Evolutionary conservation across 2,888 invertebrate genomes (phyloP), one percentile per base, ranked within the genome.

Genomic region (Rhamphomyia laevipes): DNA sequence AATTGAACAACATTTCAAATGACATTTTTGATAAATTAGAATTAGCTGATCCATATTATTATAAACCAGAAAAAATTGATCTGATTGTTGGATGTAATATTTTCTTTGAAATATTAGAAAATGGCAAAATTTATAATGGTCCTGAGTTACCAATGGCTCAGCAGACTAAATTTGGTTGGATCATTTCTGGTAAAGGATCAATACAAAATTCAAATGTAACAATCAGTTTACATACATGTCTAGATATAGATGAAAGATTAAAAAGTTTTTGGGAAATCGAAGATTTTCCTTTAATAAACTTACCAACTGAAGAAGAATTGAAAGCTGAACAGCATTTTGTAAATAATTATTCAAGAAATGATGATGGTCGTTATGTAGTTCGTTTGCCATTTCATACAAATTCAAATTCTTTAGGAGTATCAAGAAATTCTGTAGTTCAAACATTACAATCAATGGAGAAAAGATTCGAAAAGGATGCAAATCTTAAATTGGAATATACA

Each of bases 151-250:
- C 44, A 2, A 27, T 49, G 2, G 47, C 46, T 3, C 49, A 47
- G 10, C 46, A 52, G 16, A 50, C 49, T 2, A 47, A 46, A n/a
- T 45, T 51, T 21, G 49, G 47, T n/a, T 49, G 45, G 49, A 47
- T 51, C 12, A 31, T 50, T 16, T 47, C 38, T 11, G 45, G 38
- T 27, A 49, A 40, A 23, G 42, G 42, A 3, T 2, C 23, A 6
- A 42, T 42, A 4, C 2, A 42, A 13, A 13, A 23, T 2, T n/a
- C 11, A 23, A 23, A 23, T 18, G 42, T 2, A 16, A 12, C 17
- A 42, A 13, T 23, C 3, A 42, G 23, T 42, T 42, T 23, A 12
- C 42, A 42, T 10, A 17, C n/a, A 2, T 38, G 38, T 17, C 2
- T 38, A 5, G 17, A 38, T 7, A 38, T 38, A 4, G 38, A 17